Percentiles rank a stretch among this genome's conserved stretches.
Evolutionary conservation across 2,888 invertebrate species (phyloP).

Genomic region (Apocheima hispidaria): DNA sequence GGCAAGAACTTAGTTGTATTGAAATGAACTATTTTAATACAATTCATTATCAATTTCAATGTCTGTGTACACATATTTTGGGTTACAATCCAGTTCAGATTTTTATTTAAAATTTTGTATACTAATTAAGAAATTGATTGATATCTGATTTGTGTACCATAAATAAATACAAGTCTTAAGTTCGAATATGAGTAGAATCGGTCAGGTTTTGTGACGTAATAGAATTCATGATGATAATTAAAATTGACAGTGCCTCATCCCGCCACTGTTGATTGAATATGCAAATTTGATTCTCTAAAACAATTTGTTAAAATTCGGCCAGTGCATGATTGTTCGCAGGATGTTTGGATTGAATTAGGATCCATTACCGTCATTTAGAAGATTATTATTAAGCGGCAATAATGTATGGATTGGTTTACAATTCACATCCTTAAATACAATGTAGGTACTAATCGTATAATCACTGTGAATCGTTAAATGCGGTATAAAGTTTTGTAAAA

Average conservation of each 20-base stretch:
- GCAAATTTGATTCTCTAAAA: conserved; percentile 2
- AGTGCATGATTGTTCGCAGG: conserved; percentile 4
- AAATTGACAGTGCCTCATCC: not conserved
- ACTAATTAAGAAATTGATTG: too few relatives aligned
- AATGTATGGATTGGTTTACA: not conserved
- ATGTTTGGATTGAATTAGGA: conserved; percentile 7
- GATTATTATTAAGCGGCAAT: not conserved
- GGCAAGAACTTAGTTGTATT: too few relatives aligned
- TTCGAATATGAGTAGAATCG: too few relatives aligned
- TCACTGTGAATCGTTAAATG: not conserved
- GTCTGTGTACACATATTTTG: too few relatives aligned
- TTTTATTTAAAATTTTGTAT: too few relatives aligned
- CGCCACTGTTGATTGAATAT: conserved; percentile 12
- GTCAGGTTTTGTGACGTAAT: too few relatives aligned
- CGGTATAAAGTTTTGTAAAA: not conserved
- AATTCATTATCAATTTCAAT: too few relatives aligned
- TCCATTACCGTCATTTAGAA: not conserved
- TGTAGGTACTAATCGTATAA: not conserved
- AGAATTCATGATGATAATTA: too few relatives aligned
- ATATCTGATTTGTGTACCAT: too few relatives aligned
- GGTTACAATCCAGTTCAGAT: too few relatives aligned
- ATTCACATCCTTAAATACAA: conserved; percentile 2
- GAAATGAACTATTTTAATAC: too few relatives aligned
- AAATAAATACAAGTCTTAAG: too few relatives aligned
- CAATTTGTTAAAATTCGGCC: conserved; percentile 12